phyloP scores from a whole-genome alignment of 2,888 invertebrate genomes.

The Gasteruption jaculator region DNA sequence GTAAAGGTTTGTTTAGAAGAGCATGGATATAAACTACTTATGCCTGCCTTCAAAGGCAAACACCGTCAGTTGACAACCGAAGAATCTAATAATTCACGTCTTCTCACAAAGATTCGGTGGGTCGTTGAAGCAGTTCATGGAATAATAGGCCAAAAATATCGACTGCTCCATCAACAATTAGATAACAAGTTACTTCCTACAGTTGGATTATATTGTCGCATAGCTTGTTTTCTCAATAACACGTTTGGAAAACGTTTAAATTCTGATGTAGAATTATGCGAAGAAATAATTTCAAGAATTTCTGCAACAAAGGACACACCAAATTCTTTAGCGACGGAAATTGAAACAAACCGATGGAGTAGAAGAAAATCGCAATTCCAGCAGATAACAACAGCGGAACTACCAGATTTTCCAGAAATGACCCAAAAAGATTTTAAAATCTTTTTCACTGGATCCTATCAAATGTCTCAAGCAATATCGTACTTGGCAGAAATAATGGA shows the following conservation, averaged over 20 bases:
- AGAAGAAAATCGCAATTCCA: constrained; percentile 18
- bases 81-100: constrained; percentile 26
- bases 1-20: constrained; percentile 20
- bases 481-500: constrained; percentile 24
- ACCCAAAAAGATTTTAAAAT: constrained; percentile 21
- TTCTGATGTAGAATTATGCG: constrained; percentile 15
- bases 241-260: constrained; percentile 23
- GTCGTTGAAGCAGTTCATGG: constrained; percentile 28
- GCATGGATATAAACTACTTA: constrained; percentile 22
- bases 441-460: constrained; percentile 25
- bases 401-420: constrained; percentile 23
- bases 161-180: constrained; percentile 15
- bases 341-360: constrained; percentile 17
- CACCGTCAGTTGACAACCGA: constrained; percentile 23
- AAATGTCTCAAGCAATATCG: constrained; percentile 24
- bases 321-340: constrained; percentile 20
- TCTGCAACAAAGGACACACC: constrained; percentile 7
- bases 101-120: constrained; percentile 26
- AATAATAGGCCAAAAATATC: constrained; percentile 25
- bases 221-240: constrained; percentile 20
- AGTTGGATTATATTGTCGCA: constrained; percentile 13
- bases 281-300: constrained; percentile 14
- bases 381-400: constrained; percentile 12
- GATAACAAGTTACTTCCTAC: constrained; percentile 21
- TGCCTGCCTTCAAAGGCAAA: constrained; percentile 32